Conservation (phyloP, 1,140 invertebrate species). For the Chrysopa pallens region DNA sequence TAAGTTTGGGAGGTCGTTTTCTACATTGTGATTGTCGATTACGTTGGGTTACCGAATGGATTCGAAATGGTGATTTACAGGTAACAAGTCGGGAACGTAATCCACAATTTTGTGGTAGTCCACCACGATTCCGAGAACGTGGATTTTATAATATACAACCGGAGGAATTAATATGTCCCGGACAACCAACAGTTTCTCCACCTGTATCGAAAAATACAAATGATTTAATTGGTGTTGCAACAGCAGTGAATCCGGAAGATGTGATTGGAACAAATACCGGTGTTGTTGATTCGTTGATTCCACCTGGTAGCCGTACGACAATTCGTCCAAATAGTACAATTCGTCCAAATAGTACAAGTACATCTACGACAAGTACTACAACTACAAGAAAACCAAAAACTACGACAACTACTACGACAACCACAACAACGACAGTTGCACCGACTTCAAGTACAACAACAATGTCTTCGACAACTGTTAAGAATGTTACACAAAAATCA, state of each 20-base stretch:
- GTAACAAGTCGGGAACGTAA: constrained; percentile 80
- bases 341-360: constrained; percentile 2
- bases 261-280: constrained; percentile 15
- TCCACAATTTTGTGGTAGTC: constrained; percentile 82
- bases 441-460: constrained; percentile 12
- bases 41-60: constrained; percentile 82
- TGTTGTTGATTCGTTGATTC: constrained; percentile 21
- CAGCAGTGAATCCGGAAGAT: constrained; percentile 28
- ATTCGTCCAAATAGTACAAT: not conserved
- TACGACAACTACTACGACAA: constrained; percentile 12
- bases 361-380: constrained; percentile 4
- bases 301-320: not conserved
- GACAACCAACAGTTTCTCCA: constrained; percentile 6
- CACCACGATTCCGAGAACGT: constrained; percentile 51
- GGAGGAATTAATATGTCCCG: constrained; percentile 40
- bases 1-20: constrained; percentile 74
- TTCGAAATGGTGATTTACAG: constrained; percentile 70
- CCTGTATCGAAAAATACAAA: constrained; percentile 8
- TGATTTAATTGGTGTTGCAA: constrained; percentile 30
- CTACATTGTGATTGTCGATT: constrained; percentile 77
- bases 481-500: constrained; percentile 6
- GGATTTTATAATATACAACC: constrained; percentile 75
- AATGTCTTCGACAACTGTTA: constrained; percentile 20
- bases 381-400: constrained; percentile 1
- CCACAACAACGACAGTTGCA: constrained; percentile 12